Percentiles rank a stretch among this genome's conserved stretches.
phyloP scores from a whole-genome alignment of 2,797 vertebrate species.

The Tapera naevia region DNA sequence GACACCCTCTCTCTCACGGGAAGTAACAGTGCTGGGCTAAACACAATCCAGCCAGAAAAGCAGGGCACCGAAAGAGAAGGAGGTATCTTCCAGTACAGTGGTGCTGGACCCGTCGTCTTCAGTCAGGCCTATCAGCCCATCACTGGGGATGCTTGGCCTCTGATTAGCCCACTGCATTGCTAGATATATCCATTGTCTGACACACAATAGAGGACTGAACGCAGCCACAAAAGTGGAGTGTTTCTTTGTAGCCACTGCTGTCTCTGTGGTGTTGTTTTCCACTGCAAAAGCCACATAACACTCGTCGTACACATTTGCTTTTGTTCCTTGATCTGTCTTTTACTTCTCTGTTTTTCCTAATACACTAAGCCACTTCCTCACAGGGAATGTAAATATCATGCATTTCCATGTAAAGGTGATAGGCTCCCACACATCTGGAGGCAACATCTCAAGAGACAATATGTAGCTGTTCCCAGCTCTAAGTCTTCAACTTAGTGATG shows the following conservation, averaged over 20 bases:
- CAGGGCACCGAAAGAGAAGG: neutral
- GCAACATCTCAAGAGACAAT: neutral
- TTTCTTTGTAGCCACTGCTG: neutral
- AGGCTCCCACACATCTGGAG: neutral
- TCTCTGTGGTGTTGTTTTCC: neutral
- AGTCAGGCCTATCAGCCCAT: neutral
- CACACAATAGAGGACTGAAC: fast-evolving
- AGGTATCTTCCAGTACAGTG: fast-evolving
- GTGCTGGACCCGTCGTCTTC: neutral
- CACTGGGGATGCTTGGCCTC: neutral
- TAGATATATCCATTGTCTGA: neutral
- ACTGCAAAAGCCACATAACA: neutral
- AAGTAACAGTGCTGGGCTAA: neutral
- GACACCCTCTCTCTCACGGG: neutral
- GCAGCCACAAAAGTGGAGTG: neutral
- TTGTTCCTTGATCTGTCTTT: neutral
- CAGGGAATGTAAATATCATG: neutral
- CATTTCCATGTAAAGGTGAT: neutral
- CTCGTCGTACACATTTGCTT: neutral
- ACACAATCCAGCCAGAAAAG: neutral
- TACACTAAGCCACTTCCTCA: neutral
- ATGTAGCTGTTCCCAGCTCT: neutral
- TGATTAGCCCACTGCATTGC: neutral
- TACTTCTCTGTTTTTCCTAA: neutral
- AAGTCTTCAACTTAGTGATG: neutral